phyloP scores from a whole-genome alignment of 2,797 vertebrate genomes.

The Myioborus melanocephalus region DNA sequence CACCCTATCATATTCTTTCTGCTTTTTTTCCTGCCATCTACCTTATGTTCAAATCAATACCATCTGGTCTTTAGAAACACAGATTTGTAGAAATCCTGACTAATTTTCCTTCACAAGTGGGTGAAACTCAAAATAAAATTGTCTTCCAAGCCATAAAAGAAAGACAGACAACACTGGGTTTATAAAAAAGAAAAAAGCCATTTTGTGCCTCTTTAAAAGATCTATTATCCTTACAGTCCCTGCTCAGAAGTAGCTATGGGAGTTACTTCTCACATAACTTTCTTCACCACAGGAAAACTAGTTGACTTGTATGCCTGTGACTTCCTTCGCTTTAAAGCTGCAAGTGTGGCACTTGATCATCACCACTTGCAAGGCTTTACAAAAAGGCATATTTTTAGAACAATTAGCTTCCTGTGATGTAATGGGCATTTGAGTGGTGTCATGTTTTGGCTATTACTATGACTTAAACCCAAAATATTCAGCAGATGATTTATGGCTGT shows the following conservation, averaged over 20 bases:
- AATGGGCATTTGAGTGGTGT: neutral
- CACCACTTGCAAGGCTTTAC: neutral
- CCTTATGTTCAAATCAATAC: constrained; percentile 29
- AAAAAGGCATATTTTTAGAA: neutral
- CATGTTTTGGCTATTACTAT: neutral
- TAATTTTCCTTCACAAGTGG: neutral
- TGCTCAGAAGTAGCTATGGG: neutral
- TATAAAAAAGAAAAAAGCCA: neutral
- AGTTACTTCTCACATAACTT: neutral
- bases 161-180: neutral
- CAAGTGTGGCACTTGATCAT: neutral
- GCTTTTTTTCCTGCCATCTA: neutral
- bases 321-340: neutral
- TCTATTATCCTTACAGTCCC: neutral
- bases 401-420: neutral
- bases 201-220: neutral
- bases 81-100: neutral
- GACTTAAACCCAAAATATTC: neutral
- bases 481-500: neutral
- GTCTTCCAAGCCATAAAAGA: neutral
- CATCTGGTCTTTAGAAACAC: neutral
- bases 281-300: neutral
- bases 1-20: neutral
- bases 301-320: neutral
- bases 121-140: neutral